These are phyloP conservation scores for Varanus komodoensis DNA, from an alignment of 2,113 vertebrate species.

Conservation along the genomic window DNA sequence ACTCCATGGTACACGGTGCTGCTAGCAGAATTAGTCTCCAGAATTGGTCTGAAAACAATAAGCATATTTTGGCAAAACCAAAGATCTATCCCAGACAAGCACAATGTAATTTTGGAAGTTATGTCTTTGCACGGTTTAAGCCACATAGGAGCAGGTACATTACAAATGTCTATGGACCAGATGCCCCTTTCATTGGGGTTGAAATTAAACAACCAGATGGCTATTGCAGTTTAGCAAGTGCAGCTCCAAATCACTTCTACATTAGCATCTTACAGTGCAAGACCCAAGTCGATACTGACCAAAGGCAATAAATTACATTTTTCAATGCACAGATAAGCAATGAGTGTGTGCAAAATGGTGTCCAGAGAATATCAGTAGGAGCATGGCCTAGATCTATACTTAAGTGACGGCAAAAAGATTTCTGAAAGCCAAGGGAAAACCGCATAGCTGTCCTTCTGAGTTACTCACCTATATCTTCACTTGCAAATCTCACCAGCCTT, in stretches of 20 bases:
- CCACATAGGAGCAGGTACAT: neutral
- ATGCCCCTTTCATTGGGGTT: neutral
- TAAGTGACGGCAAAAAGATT: neutral
- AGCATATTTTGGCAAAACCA: neutral
- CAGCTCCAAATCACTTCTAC: neutral
- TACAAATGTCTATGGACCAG: neutral
- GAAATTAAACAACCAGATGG: neutral
- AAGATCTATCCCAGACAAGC: neutral
- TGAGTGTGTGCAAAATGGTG: neutral
- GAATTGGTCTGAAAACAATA: neutral
- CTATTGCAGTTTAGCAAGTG: neutral
- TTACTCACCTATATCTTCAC: slow-evolving; percentile 93
- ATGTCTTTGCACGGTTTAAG: neutral
- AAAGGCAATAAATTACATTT: too few species aligned
- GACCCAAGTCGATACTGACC: neutral
- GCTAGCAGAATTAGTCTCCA: too few species aligned
- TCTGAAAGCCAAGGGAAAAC: neutral
- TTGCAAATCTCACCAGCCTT: slow-evolving; percentile 94
- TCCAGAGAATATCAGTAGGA: neutral
- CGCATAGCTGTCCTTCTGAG: neutral
- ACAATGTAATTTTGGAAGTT: neutral
- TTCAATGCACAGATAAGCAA: neutral
- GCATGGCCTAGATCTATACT: neutral
- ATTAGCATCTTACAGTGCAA: neutral
- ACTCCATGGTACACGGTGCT: neutral